Evolutionary conservation across 1,140 invertebrate species (phyloP).

Genomic region (Temnothorax longispinosus): DNA sequence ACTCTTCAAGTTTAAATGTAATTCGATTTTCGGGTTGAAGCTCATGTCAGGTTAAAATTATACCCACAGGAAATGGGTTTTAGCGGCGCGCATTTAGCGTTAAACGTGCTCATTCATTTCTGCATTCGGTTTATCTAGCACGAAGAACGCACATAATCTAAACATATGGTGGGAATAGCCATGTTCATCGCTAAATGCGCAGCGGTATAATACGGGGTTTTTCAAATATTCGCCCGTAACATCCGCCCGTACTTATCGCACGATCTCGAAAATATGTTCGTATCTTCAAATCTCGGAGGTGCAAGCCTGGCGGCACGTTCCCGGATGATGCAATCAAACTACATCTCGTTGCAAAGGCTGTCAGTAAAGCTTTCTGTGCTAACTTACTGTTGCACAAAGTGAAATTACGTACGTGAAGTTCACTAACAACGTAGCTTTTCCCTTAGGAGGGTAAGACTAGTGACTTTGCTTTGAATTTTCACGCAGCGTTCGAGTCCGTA

Average conservation of each 20-base stretch:
- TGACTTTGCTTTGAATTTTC: slow-evolving; percentile 68
- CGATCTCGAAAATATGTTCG: slow-evolving; percentile 23
- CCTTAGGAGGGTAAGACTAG: slow-evolving; percentile 63
- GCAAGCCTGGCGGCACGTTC: slow-evolving; percentile 42
- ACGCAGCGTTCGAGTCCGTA: slow-evolving; percentile 65
- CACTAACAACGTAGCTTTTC: slow-evolving; percentile 72
- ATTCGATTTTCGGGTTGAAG: slow-evolving; percentile 1
- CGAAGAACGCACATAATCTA: slow-evolving; percentile 16
- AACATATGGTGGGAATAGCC: background rate
- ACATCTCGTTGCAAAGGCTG: slow-evolving; percentile 75
- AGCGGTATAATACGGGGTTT: background rate
- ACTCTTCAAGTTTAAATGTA: background rate
- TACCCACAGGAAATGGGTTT: background rate
- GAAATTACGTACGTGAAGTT: slow-evolving; percentile 75
- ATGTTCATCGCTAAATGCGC: slow-evolving; percentile 3
- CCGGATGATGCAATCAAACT: slow-evolving; percentile 66
- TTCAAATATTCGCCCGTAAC: slow-evolving; percentile 24
- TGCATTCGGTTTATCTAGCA: slow-evolving; percentile 14
- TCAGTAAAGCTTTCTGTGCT: slow-evolving; percentile 76
- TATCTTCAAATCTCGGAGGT: slow-evolving; percentile 57
- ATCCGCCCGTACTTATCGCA: slow-evolving; percentile 40
- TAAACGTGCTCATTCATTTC: slow-evolving; percentile 14
- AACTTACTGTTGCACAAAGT: slow-evolving; percentile 76
- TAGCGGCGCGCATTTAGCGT: slow-evolving; percentile 11
- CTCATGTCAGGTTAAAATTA: background rate